phyloP scores from a whole-genome alignment of 2,888 invertebrate species.

The Alcis repandata region DNA sequence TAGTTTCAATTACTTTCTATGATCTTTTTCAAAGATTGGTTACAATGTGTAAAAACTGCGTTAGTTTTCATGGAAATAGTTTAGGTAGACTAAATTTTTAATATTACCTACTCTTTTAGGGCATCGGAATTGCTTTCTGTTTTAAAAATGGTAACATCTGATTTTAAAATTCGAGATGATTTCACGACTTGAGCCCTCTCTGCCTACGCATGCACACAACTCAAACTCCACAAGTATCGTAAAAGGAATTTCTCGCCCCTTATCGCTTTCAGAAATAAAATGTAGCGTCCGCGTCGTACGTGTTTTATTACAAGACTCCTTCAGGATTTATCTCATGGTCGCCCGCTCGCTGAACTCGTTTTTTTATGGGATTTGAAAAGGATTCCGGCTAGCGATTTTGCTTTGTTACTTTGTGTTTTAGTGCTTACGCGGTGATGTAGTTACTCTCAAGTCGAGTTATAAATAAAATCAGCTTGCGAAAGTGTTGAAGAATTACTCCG shows the following conservation, averaged over 20 bases:
- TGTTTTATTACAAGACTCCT: slow-evolving; percentile 84
- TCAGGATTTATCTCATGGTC: slow-evolving; percentile 82
- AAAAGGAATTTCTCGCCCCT: slow-evolving; percentile 85
- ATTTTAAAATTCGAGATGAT: not conserved
- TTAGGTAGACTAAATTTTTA: too few relatives aligned
- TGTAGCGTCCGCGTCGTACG: slow-evolving; percentile 82
- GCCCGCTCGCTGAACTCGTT: slow-evolving; percentile 69
- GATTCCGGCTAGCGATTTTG: slow-evolving; percentile 69
- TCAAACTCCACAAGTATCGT: slow-evolving; percentile 76
- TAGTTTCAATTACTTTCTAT: too few relatives aligned
- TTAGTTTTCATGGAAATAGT: too few relatives aligned
- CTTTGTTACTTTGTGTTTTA: slow-evolving; percentile 62
- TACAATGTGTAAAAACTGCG: too few relatives aligned
- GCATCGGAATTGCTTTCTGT: too few relatives aligned
- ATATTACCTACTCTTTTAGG: not conserved
- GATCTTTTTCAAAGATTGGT: too few relatives aligned
- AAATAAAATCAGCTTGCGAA: slow-evolving; percentile 20
- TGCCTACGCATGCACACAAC: slow-evolving; percentile 50
- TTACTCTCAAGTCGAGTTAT: slow-evolving; percentile 26
- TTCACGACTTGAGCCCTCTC: slow-evolving; percentile 17
- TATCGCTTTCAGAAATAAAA: slow-evolving; percentile 86
- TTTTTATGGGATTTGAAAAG: slow-evolving; percentile 70
- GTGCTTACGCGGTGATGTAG: slow-evolving; percentile 47
- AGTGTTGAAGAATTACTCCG: not conserved
- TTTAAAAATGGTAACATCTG: too few relatives aligned